Conservation (phyloP, 2,113 vertebrate species). For the Chionodraco myersi region DNA sequence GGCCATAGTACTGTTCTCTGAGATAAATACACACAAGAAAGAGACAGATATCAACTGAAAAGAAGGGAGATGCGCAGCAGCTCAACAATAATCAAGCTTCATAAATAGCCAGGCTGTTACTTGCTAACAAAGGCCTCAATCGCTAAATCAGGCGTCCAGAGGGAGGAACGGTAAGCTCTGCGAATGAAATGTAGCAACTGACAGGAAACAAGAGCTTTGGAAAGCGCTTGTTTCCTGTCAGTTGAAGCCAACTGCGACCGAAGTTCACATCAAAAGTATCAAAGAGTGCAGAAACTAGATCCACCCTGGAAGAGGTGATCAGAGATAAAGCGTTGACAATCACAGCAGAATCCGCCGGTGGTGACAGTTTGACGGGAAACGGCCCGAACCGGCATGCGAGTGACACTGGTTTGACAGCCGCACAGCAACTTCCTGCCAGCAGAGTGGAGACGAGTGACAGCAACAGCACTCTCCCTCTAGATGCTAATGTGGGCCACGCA, state of each 20-base stretch:
- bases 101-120: constrained; percentile 19
- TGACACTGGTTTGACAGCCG: constrained; percentile 53
- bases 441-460: constrained; percentile 46
- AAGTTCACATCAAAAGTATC: constrained; percentile 19
- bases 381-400: constrained; percentile 17
- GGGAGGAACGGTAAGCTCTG: neutral
- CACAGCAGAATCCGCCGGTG: constrained; percentile 4
- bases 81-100: constrained; percentile 4
- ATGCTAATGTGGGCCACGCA: constrained; percentile 39
- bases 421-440: constrained; percentile 49
- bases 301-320: constrained; percentile 40
- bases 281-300: neutral
- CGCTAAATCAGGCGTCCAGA: constrained; percentile 24
- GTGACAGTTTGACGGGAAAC: constrained; percentile 61
- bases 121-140: constrained; percentile 25
- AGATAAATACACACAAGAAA: constrained; percentile 43
- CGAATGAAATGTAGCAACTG: constrained; percentile 7
- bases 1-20: constrained; percentile 4
- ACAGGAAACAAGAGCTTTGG: neutral
- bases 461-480: constrained; percentile 12
- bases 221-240: constrained; percentile 17
- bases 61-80: neutral
- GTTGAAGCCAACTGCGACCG: constrained; percentile 1
- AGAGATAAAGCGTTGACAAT: constrained; percentile 15
- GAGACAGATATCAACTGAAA: neutral